Conservation (phyloP, 2,113 vertebrate species). For the Seriola rivoliana region DNA sequence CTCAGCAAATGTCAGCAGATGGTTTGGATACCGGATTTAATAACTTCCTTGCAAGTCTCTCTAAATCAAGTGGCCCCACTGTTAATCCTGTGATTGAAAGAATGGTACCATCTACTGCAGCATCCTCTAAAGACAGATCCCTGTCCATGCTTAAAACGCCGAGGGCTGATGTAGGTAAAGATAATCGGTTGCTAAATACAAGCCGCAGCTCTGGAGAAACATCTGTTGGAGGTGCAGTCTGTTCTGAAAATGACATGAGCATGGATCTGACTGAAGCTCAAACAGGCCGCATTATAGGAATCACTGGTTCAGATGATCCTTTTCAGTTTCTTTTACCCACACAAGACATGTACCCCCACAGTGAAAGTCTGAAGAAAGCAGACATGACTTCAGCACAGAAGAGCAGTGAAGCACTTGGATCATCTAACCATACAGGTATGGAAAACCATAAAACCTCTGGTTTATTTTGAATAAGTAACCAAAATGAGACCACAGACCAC, state of each 20-base stretch:
- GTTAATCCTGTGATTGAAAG: slow-evolving; percentile 13
- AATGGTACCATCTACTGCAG: not conserved
- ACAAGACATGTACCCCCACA: slow-evolving; percentile 15
- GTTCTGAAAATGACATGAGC: slow-evolving; percentile 45
- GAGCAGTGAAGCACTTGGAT: slow-evolving; percentile 5
- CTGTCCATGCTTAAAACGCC: slow-evolving; percentile 60
- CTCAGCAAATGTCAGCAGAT: not conserved
- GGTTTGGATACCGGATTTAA: slow-evolving; percentile 49
- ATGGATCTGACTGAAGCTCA: slow-evolving; percentile 60
- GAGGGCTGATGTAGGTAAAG: slow-evolving; percentile 64
- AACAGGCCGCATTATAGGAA: slow-evolving; percentile 32
- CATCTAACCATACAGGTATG: slow-evolving; percentile 35
- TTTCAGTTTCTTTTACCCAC: slow-evolving; percentile 39
- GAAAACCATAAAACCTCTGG: not conserved
- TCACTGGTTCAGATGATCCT: slow-evolving; percentile 16
- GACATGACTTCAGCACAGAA: slow-evolving; percentile 7
- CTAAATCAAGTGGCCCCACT: slow-evolving; percentile 37
- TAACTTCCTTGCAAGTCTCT: slow-evolving; percentile 45
- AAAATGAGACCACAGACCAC: not conserved
- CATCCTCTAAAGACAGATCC: slow-evolving; percentile 3
- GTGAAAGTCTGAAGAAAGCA: slow-evolving; percentile 7
- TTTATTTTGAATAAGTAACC: not conserved
- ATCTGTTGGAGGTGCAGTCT: slow-evolving; percentile 39
- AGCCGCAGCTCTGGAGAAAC: not conserved
- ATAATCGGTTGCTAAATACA: slow-evolving; percentile 20